phyloP scores from a whole-genome alignment of 2,888 invertebrate species.

The Agrenia bidenticulata region DNA sequence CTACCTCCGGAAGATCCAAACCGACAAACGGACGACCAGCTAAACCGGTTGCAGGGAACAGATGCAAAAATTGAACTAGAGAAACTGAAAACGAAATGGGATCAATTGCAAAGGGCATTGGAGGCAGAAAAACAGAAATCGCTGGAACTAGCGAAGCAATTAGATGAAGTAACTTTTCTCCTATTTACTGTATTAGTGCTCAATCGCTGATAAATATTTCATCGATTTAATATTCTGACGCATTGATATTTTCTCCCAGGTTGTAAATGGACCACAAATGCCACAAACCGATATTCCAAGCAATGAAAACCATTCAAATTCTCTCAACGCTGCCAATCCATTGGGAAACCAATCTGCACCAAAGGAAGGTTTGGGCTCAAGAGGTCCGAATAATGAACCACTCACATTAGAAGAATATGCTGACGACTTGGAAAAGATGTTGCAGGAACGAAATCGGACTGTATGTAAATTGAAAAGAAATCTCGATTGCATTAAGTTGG shows the following conservation, averaged over 20 bases:
- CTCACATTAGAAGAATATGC: too few relatives aligned
- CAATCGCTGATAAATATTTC: too few relatives aligned
- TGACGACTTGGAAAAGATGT: not conserved
- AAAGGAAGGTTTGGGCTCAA: too few relatives aligned
- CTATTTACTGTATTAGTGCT: too few relatives aligned
- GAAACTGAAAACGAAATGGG: constrained; percentile 14
- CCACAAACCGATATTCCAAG: too few relatives aligned
- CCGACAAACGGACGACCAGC: constrained; percentile 8
- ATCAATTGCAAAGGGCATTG: constrained; percentile 15
- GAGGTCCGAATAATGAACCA: too few relatives aligned
- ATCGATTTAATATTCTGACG: too few relatives aligned
- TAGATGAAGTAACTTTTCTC: not conserved
- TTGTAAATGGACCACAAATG: too few relatives aligned
- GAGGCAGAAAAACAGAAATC: constrained; percentile 1
- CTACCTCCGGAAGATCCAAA: constrained; percentile 19
- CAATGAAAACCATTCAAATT: too few relatives aligned
- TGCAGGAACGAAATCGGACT: not conserved
- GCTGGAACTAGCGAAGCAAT: not conserved
- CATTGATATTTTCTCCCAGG: too few relatives aligned
- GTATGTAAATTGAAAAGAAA: not conserved
- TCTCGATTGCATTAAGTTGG: not conserved
- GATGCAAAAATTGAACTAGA: constrained; percentile 20
- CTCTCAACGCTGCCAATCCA: too few relatives aligned
- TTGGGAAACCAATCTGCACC: too few relatives aligned
- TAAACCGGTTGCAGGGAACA: constrained; percentile 13